Percentiles rank a stretch among this genome's conserved stretches.
Evolutionary conservation across 2,797 vertebrate genomes (phyloP).

Genomic region (Chiroxiphia lanceolata): DNA sequence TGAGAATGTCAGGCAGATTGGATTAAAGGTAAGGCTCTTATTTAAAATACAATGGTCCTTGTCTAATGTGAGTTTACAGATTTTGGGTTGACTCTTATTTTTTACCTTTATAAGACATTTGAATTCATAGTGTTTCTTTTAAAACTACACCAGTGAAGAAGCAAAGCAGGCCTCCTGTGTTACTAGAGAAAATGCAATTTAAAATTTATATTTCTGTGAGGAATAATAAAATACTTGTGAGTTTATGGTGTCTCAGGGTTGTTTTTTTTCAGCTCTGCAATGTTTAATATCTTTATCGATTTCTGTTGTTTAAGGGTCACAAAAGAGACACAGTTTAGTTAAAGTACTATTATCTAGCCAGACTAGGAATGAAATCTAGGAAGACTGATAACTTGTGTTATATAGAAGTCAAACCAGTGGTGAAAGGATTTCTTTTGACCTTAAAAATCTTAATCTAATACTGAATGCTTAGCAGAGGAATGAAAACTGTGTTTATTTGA

Average conservation of each 20-base stretch:
- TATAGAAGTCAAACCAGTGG: neutral
- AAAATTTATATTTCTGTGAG: neutral
- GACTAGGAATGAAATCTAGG: neutral
- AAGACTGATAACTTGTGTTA: neutral
- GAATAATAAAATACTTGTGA: neutral
- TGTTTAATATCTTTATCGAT: neutral
- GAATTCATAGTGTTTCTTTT: neutral
- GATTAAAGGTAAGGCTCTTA: neutral
- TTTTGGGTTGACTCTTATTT: neutral
- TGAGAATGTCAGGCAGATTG: neutral
- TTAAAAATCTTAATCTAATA: conserved; percentile 9
- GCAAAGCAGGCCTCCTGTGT: neutral
- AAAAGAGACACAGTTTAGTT: neutral
- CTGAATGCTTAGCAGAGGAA: neutral
- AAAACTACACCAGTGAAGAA: neutral
- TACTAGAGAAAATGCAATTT: neutral
- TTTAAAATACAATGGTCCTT: neutral
- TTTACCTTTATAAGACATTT: neutral
- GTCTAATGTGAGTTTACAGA: neutral
- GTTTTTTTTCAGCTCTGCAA: neutral
- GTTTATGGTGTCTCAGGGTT: neutral
- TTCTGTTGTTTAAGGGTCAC: neutral
- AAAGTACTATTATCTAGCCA: neutral
- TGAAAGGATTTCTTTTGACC: neutral
- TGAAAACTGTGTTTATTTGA: neutral